Evolutionary conservation across 2,888 invertebrate genomes (phyloP), one percentile per base, ranked within the genome.

Genomic region (Drosophila vallismaia): DNA sequence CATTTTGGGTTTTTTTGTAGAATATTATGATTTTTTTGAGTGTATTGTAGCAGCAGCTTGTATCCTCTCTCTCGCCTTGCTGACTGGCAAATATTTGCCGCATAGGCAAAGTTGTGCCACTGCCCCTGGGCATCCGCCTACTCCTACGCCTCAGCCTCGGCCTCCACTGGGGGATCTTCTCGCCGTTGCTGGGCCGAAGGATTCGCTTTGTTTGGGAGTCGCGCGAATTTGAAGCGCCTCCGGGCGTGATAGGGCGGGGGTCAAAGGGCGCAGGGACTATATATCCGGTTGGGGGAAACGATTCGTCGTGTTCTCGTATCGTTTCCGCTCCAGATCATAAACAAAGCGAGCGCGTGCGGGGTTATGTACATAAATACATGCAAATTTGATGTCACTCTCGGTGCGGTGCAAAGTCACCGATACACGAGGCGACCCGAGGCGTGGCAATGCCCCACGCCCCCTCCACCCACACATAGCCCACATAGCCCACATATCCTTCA

Each of bases 271-370:
- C 1, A 19, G 19, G 19, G 19, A 19, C 2, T 19, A 19, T 36
- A 12, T 12, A 14, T 40, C 2, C 6, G 24, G 50, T 12, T 42
- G n/a, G 14, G 24, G 29, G 28, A 42, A 19, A 49, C 24, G 58
- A 56, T 66, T 42, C 62, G 42, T 54, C 58, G 58, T 60, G 63
- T 51, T 31, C 75, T 63, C 72, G 75, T 71, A 52, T 54, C 72
- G 73, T 79, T 86, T 84, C 84, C 86, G 86, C 83, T 84, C 81
- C 73, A 84, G 76, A 84, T 86, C 79, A 79, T 84, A 76, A 81
- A 75, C 79, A 86, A 81, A 84, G 81, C 78, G 64, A 45, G 51
- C 51, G 68, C 63, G 76, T 76, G 69, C 59, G 48, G 57, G 68
- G 60, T 59, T 64, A 51, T 75, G 67, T 63, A 58, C 59, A 60